Evolutionary conservation across 2,888 invertebrate genomes (phyloP), one percentile per base, ranked within the genome.

Genomic region (Drosophila macrothrix): DNA sequence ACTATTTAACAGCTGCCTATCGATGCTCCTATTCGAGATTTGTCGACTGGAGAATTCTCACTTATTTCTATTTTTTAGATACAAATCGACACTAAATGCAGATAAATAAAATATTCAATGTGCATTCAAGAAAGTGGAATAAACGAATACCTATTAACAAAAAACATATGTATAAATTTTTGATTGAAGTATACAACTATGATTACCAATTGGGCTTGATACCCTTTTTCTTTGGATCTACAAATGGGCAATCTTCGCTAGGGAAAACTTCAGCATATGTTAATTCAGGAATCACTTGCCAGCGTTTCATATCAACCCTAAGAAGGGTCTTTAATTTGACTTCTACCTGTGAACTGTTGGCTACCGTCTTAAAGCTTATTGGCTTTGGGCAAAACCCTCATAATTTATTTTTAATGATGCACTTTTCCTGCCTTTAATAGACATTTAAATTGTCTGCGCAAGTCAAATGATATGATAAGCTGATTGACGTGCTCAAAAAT

Each of bases 321-420:
- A 39, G 33, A 55, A 29, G 49, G 46, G 43, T 67, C 54, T 28
- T 63, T 35, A 39, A 37, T 7, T 41, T 53, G 10, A 35, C 29
- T 43, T 22, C 50, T 64, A 78, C 63, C 75, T 75, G 65, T 76
- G 37, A 70, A 63, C 35, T 39, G 56, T 50, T 70, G 62, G 88
- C 84, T 88, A 84, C 89, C 74, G 89, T 83, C 63, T 80, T 60
- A 58, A 53, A 68, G 58, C 54, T 59, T 55, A 50, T 46, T 25
- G 9, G 66, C 58, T 65, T 67, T 69, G 59, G 59, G 61, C 73
- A 46, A 62, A 78, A 72, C 85, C 90, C 85, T 76, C 85, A 84
- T 85, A 90, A 90, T 88, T 85, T 87, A 76, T 82, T 78, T 88
- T 84, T 90, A 85, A 90, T 88, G 88, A 85, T 87, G 77, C 72